A percentile compares a stretch with the other conserved stretches of the same genome.
These are phyloP conservation scores for Tenodera sinensis DNA, from an alignment of 2,888 invertebrate species.

Conservation along the genomic window DNA sequence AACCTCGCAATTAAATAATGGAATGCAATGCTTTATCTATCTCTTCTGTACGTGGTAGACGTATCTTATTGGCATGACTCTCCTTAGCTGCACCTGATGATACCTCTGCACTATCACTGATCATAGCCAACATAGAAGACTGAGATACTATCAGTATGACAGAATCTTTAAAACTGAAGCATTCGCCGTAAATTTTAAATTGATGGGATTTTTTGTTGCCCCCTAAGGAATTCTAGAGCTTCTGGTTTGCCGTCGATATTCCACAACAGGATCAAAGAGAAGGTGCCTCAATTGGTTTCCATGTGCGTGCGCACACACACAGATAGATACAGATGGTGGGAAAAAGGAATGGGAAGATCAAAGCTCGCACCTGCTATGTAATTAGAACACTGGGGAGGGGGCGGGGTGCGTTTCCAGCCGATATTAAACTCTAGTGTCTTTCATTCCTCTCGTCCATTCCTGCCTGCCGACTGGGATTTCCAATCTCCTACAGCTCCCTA, in stretches of 20 bases:
- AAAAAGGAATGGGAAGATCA: background rate
- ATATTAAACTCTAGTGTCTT: background rate
- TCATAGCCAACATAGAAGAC: no score
- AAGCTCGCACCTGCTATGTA: background rate
- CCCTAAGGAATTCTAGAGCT: background rate
- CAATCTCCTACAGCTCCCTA: no score
- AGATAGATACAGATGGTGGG: background rate
- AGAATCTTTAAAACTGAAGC: background rate
- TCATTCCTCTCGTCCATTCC: background rate
- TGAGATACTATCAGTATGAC: background rate
- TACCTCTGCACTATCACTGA: no score
- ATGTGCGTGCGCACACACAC: background rate
- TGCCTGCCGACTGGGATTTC: no score
- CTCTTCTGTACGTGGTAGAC: no score
- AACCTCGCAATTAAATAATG: no score
- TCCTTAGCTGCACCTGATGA: no score
- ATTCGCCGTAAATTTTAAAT: background rate
- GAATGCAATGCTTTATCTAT: no score
- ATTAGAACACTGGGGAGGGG: background rate
- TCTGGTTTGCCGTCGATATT: background rate
- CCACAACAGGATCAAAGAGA: background rate
- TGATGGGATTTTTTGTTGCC: background rate
- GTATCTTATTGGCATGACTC: no score
- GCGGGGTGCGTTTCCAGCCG: background rate
- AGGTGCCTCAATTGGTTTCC: background rate